Evolutionary conservation across 2,797 vertebrate genomes (phyloP).

Genomic region (Odontamblyopus rebecca): DNA sequence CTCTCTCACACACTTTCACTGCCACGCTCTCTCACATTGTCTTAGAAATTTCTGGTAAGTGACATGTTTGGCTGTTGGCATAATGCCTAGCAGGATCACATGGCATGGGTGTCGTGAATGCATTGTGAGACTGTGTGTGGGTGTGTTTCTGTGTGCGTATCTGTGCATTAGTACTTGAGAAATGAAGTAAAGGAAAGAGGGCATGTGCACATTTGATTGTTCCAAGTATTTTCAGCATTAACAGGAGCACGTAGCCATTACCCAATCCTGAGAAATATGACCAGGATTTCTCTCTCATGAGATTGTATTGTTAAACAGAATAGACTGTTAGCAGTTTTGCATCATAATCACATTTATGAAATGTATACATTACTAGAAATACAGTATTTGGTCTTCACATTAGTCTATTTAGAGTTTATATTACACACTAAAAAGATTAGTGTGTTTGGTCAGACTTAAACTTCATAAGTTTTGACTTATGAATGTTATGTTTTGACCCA

Average conservation of each 20-base stretch:
- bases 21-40: constrained; percentile 50
- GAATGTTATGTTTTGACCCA: not conserved
- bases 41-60: constrained; percentile 83
- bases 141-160: constrained; percentile 35
- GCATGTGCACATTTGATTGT: constrained; percentile 71
- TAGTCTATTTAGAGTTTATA: constrained; percentile 21
- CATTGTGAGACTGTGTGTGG: constrained; percentile 52
- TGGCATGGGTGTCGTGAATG: constrained; percentile 79
- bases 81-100: constrained; percentile 83
- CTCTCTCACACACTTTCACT: constrained; percentile 23
- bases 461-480: constrained; percentile 16
- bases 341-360: constrained; percentile 39
- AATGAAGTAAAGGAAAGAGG: constrained; percentile 51
- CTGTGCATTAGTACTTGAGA: constrained; percentile 55
- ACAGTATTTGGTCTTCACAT: constrained; percentile 20
- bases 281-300: constrained; percentile 56
- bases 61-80: constrained; percentile 83
- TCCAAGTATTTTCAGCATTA: constrained; percentile 72
- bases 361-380: constrained; percentile 25
- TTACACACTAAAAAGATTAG: not conserved
- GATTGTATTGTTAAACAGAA: constrained; percentile 49
- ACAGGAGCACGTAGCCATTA: constrained; percentile 59
- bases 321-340: constrained; percentile 47
- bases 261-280: constrained; percentile 48
- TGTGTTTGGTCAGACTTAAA: constrained; percentile 6